Evolutionary conservation across 2,888 invertebrate genomes (phyloP).

Genomic region (Meloe dianella): DNA sequence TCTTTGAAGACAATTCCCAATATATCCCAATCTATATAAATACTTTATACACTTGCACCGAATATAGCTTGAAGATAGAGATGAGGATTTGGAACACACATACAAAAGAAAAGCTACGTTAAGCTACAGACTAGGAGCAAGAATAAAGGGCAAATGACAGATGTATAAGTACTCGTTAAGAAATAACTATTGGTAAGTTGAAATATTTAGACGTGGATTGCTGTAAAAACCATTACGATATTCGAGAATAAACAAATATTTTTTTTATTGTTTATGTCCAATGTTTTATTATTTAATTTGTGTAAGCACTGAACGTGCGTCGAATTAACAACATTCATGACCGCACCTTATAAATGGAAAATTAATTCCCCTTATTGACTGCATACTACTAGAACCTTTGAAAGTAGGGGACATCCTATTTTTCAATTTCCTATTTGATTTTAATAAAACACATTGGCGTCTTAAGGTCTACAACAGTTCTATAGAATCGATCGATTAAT

Average conservation of each 20-base stretch:
- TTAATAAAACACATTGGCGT: slow-evolving; percentile 20
- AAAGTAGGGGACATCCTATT: slow-evolving; percentile 1
- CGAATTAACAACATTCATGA: slow-evolving; percentile 4
- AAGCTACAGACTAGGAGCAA: too few relatives aligned
- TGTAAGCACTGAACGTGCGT: slow-evolving; percentile 12
- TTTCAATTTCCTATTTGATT: slow-evolving; percentile 19
- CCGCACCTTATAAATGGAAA: neutral
- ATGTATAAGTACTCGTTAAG: too few relatives aligned
- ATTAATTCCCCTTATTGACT: neutral
- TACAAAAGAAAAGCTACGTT: too few relatives aligned
- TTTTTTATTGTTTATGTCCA: neutral
- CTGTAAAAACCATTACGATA: neutral
- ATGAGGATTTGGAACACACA: too few relatives aligned
- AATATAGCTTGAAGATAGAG: too few relatives aligned
- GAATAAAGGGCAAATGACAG: too few relatives aligned
- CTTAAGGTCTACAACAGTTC: slow-evolving; percentile 19
- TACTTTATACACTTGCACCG: too few relatives aligned
- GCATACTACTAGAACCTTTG: neutral
- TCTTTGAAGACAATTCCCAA: too few relatives aligned
- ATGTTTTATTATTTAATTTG: slow-evolving; percentile 21
- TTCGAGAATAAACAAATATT: neutral
- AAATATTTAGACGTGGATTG: neutral
- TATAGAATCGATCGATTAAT: slow-evolving; percentile 13
- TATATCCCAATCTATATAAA: too few relatives aligned
- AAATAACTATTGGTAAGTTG: too few relatives aligned